phyloP scores from a whole-genome alignment of 1,140 invertebrate species.

The Rhysida immarginata region DNA sequence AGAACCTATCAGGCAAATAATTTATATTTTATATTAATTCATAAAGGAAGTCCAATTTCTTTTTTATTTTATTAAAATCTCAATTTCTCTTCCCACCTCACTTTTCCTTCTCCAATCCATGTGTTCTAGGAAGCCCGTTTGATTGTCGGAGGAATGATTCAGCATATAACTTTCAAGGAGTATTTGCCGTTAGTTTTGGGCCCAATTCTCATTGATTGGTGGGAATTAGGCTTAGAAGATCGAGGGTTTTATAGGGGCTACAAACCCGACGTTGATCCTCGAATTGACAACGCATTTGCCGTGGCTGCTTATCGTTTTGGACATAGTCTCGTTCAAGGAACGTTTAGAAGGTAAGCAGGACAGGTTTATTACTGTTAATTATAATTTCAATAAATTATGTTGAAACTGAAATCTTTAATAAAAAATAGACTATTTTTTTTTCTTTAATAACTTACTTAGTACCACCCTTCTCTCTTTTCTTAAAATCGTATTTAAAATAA shows the following conservation, averaged over 20 bases:
- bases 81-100: constrained; percentile 1
- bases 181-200: constrained; percentile 24
- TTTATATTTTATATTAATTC: too few relatives aligned
- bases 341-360: constrained; percentile 1
- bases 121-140: constrained; percentile 39
- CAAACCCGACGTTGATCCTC: constrained; percentile 28
- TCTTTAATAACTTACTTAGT: too few relatives aligned
- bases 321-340: constrained; percentile 30
- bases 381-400: too few relatives aligned
- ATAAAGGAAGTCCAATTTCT: too few relatives aligned
- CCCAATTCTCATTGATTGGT: constrained; percentile 8
- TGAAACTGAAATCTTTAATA: too few relatives aligned
- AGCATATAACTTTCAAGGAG: constrained; percentile 32
- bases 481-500: too few relatives aligned
- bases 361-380: too few relatives aligned
- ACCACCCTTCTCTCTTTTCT: too few relatives aligned
- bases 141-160: constrained; percentile 34
- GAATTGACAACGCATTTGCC: constrained; percentile 32
- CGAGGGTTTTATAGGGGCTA: constrained; percentile 26
- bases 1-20: constrained; percentile 30
- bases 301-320: constrained; percentile 35
- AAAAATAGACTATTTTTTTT: too few relatives aligned
- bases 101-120: too few relatives aligned
- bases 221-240: background rate
- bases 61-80: background rate